A percentile compares a stretch with the other conserved stretches of the same genome.
phyloP scores from a whole-genome alignment of 2,113 vertebrate species.

The Thermophis baileyi region DNA sequence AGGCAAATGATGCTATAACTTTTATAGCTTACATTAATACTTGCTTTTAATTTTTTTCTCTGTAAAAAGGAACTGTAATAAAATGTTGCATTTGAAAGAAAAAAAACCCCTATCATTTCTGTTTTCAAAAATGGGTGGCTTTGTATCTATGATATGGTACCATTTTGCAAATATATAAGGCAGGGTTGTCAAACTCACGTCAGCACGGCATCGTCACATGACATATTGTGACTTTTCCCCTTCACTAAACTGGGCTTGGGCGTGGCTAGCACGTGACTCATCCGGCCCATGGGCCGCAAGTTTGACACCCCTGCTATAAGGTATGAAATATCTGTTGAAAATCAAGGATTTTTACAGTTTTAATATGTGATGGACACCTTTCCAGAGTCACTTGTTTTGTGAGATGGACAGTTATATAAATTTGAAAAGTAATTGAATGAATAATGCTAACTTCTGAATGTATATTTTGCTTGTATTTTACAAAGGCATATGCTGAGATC shows the following conservation, averaged over 20 bases:
- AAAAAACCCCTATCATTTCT: background rate
- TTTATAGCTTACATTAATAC: background rate
- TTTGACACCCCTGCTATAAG: background rate
- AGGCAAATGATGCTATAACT: background rate
- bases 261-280: too few species aligned
- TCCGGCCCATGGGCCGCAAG: fast-evolving
- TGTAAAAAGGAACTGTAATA: background rate
- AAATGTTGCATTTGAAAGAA: background rate
- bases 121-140: background rate
- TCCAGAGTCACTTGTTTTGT: background rate
- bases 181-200: too few species aligned
- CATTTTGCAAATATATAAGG: background rate
- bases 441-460: background rate
- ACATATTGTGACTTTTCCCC: too few species aligned
- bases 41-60: background rate
- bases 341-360: background rate
- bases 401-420: background rate
- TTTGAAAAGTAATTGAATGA: background rate
- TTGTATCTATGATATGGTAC: background rate
- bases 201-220: too few species aligned
- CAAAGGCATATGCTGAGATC: background rate
- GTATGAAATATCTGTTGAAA: background rate
- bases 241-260: too few species aligned
- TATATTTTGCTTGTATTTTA: background rate
- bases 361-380: background rate